A percentile compares a stretch with the other conserved stretches of the same genome.
These are phyloP conservation scores for Erynnis tages DNA, from an alignment of 2,888 invertebrate species.

Conservation along the genomic window DNA sequence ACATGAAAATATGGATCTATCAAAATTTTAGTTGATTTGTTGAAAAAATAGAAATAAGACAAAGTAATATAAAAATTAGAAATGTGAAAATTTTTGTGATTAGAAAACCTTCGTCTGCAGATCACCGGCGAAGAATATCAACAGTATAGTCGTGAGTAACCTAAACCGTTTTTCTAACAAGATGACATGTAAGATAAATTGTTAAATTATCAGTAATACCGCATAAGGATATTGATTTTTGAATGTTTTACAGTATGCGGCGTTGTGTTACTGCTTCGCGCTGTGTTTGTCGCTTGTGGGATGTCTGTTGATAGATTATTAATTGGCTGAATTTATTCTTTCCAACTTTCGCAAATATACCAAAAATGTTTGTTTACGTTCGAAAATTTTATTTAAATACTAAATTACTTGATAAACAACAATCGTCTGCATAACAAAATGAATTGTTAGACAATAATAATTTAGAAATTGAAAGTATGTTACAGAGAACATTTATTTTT, in stretches of 20 bases:
- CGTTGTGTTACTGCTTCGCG: slow-evolving; percentile 43
- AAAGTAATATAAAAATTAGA: slow-evolving; percentile 48
- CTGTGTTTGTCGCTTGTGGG: slow-evolving; percentile 40
- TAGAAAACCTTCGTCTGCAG: slow-evolving; percentile 44
- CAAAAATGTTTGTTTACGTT: neutral
- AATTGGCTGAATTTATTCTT: slow-evolving; percentile 17
- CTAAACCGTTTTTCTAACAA: slow-evolving; percentile 30
- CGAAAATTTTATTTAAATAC: neutral
- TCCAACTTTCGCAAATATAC: slow-evolving; percentile 7
- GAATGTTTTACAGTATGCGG: slow-evolving; percentile 49
- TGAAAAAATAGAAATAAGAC: slow-evolving; percentile 41
- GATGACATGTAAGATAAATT: slow-evolving; percentile 41
- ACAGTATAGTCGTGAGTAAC: slow-evolving; percentile 62
- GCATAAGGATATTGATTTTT: slow-evolving; percentile 67
- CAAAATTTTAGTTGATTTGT: slow-evolving; percentile 60
- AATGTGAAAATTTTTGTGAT: slow-evolving; percentile 66
- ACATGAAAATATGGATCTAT: slow-evolving; percentile 58
- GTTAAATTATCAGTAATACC: slow-evolving; percentile 48
- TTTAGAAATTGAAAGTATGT: neutral
- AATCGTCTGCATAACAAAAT: neutral
- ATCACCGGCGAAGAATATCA: slow-evolving; percentile 50
- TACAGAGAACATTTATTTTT: neutral
- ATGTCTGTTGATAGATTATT: slow-evolving; percentile 31
- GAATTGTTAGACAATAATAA: neutral
- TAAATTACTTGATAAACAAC: neutral